These are phyloP conservation scores for Thymelicus lineola DNA, from an alignment of 2,888 invertebrate genomes.

Conservation along the genomic window DNA sequence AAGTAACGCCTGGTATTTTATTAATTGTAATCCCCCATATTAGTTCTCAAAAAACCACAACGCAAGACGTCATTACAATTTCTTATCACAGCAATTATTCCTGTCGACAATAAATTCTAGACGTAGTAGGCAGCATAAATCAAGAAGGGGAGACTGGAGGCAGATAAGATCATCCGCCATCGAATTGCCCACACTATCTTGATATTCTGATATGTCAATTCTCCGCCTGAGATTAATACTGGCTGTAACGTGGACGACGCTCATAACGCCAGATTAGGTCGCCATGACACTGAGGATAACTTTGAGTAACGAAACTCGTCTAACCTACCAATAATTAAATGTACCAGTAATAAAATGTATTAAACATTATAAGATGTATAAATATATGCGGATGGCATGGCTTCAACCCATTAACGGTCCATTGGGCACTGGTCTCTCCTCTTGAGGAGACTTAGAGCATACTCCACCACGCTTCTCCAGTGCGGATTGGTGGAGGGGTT, in stretches of 20 bases:
- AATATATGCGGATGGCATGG: too few relatives aligned
- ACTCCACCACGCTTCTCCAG: too few relatives aligned
- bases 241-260: background rate
- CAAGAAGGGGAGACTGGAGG: background rate
- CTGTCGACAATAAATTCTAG: constrained; percentile 4
- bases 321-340: too few relatives aligned
- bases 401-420: too few relatives aligned
- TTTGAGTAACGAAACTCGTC: background rate
- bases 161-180: constrained; percentile 2
- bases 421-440: too few relatives aligned
- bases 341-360: too few relatives aligned
- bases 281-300: background rate
- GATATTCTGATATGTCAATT: constrained; percentile 1
- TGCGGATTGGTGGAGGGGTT: too few relatives aligned
- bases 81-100: background rate
- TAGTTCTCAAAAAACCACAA: too few relatives aligned
- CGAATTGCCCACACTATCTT: constrained; percentile 4
- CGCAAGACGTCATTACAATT: background rate
- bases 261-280: background rate
- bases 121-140: background rate
- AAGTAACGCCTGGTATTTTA: too few relatives aligned
- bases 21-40: too few relatives aligned
- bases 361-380: too few relatives aligned
- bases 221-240: background rate
- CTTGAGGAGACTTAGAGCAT: too few relatives aligned